Conservation (phyloP, 1,140 invertebrate genomes). For the Formica selysi region DNA sequence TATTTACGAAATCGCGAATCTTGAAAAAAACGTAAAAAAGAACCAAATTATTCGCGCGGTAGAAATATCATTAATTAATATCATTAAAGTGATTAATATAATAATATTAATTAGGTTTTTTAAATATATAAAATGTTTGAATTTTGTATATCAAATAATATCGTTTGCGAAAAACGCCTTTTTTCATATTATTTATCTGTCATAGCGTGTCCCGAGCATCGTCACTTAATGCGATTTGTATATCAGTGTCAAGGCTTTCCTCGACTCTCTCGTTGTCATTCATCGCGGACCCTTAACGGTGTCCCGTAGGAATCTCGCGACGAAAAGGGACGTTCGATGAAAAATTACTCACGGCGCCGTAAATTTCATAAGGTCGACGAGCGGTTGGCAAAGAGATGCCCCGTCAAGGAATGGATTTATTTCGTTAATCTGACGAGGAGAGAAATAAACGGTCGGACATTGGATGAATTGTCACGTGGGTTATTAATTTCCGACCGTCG, state of each 20-base stretch:
- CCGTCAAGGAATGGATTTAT: slow-evolving; percentile 6
- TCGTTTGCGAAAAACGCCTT: no score
- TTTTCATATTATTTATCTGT: background rate
- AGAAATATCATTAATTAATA: background rate
- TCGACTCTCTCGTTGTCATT: background rate
- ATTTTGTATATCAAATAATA: background rate
- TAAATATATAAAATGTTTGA: background rate
- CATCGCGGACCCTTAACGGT: background rate
- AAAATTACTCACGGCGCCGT: slow-evolving; percentile 24
- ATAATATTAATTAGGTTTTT: background rate
- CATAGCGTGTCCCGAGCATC: background rate
- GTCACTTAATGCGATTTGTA: background rate
- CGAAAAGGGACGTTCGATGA: slow-evolving; percentile 11
- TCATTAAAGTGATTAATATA: background rate
- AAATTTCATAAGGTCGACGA: slow-evolving; percentile 37
- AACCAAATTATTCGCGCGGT: background rate
- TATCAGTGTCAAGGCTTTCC: background rate
- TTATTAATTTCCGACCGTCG: slow-evolving; percentile 24
- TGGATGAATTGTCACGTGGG: background rate
- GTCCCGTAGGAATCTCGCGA: background rate
- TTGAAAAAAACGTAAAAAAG: background rate
- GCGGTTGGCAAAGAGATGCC: background rate
- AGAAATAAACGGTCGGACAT: background rate
- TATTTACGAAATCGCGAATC: background rate
- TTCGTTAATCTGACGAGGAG: slow-evolving; percentile 33